These are phyloP conservation scores for Metallyticus violacea DNA, from an alignment of 2,888 invertebrate species.

Conservation along the genomic window DNA sequence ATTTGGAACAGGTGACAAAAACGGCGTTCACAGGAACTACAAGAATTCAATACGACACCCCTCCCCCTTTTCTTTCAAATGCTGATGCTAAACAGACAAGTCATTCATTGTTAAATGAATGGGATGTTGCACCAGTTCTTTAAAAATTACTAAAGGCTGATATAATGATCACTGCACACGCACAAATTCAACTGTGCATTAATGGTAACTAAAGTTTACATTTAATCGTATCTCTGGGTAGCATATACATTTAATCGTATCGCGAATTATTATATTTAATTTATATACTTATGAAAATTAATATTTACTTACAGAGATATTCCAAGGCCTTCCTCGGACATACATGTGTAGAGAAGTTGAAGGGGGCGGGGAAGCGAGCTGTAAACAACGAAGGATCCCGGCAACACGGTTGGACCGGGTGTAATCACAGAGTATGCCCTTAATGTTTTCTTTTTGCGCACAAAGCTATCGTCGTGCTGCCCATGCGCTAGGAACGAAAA, in stretches of 20 bases:
- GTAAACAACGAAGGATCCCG: background rate
- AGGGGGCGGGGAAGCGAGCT: background rate
- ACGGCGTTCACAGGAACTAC: background rate
- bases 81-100: background rate
- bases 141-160: too few relatives aligned
- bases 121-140: too few relatives aligned
- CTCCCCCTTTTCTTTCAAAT: background rate
- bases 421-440: background rate
- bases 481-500: background rate
- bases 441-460: background rate
- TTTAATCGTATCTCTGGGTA: too few relatives aligned
- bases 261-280: too few relatives aligned
- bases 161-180: too few relatives aligned
- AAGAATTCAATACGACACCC: background rate
- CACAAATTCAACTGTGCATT: too few relatives aligned
- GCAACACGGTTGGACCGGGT: background rate
- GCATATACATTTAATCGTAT: too few relatives aligned
- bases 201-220: too few relatives aligned
- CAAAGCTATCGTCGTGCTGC: background rate
- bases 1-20: background rate
- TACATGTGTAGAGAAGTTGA: background rate
- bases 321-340: background rate
- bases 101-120: too few relatives aligned
- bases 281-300: too few relatives aligned
- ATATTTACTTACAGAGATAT: background rate